Conservation (phyloP, 2,113 vertebrate genomes). For the Barnardius zonarius region DNA sequence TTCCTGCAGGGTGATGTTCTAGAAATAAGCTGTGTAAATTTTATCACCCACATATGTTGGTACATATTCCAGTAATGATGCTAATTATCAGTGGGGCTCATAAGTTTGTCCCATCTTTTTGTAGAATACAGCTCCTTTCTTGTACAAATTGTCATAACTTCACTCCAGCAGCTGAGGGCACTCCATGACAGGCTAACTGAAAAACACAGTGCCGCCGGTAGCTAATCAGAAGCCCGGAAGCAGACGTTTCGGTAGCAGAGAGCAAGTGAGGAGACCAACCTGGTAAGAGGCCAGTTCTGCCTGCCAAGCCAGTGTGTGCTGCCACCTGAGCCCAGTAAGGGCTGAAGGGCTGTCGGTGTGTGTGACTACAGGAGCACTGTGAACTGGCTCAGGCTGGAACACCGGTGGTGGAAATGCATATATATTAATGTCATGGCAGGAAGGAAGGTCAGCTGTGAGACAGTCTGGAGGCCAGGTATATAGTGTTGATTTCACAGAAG, state of each 20-base stretch:
- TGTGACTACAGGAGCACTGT: not conserved
- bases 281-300: not conserved
- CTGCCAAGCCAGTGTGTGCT: not conserved
- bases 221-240: not conserved
- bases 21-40: not conserved
- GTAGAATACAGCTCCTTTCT: fast-evolving
- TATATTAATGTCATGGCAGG: fast-evolving
- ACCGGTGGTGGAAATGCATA: fast-evolving
- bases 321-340: fast-evolving
- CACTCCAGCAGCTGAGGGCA: constrained; percentile 62
- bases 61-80: fast-evolving
- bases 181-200: not conserved
- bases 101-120: not conserved
- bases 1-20: not conserved
- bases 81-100: fast-evolving
- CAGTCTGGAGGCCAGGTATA: not conserved
- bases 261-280: not conserved
- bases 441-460: not conserved
- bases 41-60: not conserved
- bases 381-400: not conserved
- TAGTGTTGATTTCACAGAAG: not conserved
- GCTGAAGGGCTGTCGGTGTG: not conserved
- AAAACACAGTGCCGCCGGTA: fast-evolving
- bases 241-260: not conserved
- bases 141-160: not conserved